Percentiles rank a stretch among this genome's conserved stretches.
These are phyloP conservation scores for Mellivora capensis DNA, from an alignment of 2,113 vertebrate species.

Conservation along the genomic window DNA sequence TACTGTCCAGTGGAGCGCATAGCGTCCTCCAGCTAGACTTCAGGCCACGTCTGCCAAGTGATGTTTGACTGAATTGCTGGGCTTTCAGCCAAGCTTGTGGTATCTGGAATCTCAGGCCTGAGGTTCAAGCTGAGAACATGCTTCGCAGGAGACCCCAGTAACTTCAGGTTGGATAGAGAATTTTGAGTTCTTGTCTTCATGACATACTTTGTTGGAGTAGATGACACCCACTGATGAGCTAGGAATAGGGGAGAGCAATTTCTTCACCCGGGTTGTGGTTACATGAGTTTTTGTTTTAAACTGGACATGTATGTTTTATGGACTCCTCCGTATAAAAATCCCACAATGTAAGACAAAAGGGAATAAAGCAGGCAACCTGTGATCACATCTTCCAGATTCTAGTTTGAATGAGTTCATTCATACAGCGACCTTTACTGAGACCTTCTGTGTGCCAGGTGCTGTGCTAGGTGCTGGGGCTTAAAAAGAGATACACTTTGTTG, in stretches of 20 bases:
- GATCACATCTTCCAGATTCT: background rate
- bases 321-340: background rate
- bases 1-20: background rate
- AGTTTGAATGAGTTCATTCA: background rate
- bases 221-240: background rate
- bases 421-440: background rate
- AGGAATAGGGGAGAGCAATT: background rate
- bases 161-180: background rate
- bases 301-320: background rate
- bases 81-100: background rate
- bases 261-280: background rate
- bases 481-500: background rate
- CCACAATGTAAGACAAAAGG: background rate
- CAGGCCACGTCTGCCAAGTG: background rate
- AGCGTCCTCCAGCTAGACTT: background rate
- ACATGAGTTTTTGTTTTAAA: background rate
- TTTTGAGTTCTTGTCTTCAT: background rate
- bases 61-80: background rate
- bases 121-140: background rate
- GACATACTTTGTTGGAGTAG: background rate
- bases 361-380: background rate
- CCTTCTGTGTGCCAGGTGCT: background rate
- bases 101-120: background rate
- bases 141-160: conserved; percentile 14
- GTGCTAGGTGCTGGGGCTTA: background rate